Evolutionary conservation across 2,113 vertebrate genomes (phyloP), one percentile per base, ranked within the genome.

Genomic region (Strix uralensis): DNA sequence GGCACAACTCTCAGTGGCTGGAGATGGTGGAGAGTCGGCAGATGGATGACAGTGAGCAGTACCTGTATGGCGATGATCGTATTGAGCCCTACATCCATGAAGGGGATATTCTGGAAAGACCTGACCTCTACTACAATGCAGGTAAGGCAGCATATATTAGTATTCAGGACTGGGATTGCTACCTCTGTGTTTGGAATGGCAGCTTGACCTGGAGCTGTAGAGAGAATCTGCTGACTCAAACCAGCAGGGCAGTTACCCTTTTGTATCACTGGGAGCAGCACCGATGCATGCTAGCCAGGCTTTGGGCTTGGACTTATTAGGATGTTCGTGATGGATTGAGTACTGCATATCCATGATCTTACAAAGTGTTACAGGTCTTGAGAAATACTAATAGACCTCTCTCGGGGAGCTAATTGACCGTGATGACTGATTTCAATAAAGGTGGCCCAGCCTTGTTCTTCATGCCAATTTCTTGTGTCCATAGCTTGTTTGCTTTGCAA

Each of bases 1-100:
- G 98, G 98, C 99, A 99, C 97, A 99, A 99, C 94, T 98, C 99
- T n/a, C 99, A 99, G 97, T 99, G 99, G 99, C 94, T 99, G 90
- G 99, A 99, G 96, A 99, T 99, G 99, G 99, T 99, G 61, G 99
- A 99, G 97, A 99, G 98, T 93, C 98, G 98, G 14, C 98, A 98
- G 95, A 96, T 99, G 98, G 99, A 99, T 29, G 98, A 99, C 66
- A 98, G 97, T 4, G 99, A 99, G 49, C 98, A 98, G 77, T 98
- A 97, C 49, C 90, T 98, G 47, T 99, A 99, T 23, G 98, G 98
- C 4, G 99, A 99, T 22, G 98, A 98, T 14, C 98, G 93, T 25
- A 98, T 98, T 38, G 99, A 99, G 83, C 97, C 98, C 6, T 99
- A 98, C 87, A 98, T 99, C 91, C 99, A 98, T 5, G 98, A 98